phyloP scores from a whole-genome alignment of 2,113 vertebrate species.

The Psittacula cyanocephala region DNA sequence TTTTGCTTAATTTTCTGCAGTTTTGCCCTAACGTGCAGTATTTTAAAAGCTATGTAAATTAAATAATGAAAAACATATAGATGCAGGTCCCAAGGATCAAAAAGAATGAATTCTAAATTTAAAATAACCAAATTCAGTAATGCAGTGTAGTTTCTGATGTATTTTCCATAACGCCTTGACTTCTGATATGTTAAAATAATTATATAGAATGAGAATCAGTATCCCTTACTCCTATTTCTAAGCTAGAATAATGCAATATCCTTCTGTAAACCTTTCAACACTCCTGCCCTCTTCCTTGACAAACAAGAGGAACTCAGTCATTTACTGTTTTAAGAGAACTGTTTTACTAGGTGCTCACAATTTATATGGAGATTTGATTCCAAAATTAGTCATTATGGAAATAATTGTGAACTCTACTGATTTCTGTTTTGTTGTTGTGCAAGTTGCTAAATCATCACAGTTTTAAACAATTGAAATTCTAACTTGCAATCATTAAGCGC shows the following conservation, averaged over 20 bases:
- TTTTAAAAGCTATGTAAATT: neutral
- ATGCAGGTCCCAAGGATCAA: neutral
- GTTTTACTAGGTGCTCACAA: neutral
- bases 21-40: neutral
- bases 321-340: neutral
- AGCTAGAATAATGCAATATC: neutral
- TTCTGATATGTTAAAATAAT: neutral
- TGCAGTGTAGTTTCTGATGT: neutral
- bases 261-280: neutral
- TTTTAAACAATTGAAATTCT: neutral
- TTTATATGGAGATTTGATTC: neutral
- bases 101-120: neutral
- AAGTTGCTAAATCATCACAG: neutral
- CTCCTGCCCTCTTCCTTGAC: neutral
- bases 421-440: neutral
- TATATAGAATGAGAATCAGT: neutral
- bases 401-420: neutral
- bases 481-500: fast-evolving
- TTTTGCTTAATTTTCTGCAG: neutral
- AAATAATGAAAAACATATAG: neutral
- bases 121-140: neutral
- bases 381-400: neutral
- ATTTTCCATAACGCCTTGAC: neutral
- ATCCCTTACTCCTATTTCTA: neutral
- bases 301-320: neutral